Conservation (phyloP, 2,888 invertebrate species). For the Lithophane semibrunnea region DNA sequence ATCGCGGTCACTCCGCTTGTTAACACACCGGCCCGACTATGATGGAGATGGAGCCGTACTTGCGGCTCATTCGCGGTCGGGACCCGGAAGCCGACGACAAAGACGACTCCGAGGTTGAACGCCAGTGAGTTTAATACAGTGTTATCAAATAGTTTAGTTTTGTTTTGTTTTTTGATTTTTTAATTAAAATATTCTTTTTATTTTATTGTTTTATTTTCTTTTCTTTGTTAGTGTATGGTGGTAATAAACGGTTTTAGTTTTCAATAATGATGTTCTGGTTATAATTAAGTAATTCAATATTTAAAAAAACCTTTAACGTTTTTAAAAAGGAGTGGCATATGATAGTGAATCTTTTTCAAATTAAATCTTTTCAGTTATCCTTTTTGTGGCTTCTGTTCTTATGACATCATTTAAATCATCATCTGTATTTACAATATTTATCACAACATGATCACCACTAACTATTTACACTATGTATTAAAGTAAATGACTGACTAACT, state of each 20-base stretch:
- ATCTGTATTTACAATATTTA: too few relatives aligned
- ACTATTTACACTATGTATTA: too few relatives aligned
- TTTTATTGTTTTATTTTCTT: conserved; percentile 1
- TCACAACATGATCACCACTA: too few relatives aligned
- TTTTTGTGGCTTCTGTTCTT: background rate
- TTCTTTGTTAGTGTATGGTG: background rate
- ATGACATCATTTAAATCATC: too few relatives aligned
- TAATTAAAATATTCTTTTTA: background rate
- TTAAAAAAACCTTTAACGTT: too few relatives aligned
- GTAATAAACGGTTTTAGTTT: background rate
- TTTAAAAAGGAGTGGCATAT: background rate
- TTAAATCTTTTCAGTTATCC: background rate
- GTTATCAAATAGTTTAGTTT: background rate
- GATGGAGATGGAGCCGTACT: conserved; percentile 45
- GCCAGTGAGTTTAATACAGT: conserved; percentile 37
- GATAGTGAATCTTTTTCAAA: background rate
- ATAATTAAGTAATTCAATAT: too few relatives aligned
- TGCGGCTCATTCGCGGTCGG: background rate
- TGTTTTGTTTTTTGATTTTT: background rate
- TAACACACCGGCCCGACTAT: conserved; percentile 44
- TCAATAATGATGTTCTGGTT: background rate
- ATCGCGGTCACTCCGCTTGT: conserved; percentile 56
- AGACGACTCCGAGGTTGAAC: background rate
- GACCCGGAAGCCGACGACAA: background rate
- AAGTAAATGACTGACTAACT: too few relatives aligned